These are phyloP conservation scores for Mionectes macconnelli DNA, from an alignment of 2,113 vertebrate species.

Conservation along the genomic window DNA sequence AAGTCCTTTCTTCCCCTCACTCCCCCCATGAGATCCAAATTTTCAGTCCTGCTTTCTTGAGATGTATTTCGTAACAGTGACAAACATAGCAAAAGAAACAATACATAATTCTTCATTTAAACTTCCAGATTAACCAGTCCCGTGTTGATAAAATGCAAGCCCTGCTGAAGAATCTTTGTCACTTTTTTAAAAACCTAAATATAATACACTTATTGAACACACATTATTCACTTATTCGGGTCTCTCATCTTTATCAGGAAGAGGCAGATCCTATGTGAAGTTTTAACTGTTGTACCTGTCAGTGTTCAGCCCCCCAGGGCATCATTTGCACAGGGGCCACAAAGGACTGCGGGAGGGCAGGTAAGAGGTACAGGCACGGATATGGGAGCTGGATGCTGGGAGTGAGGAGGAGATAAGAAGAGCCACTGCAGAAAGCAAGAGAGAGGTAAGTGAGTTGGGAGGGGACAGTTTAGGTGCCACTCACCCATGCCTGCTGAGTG, in stretches of 20 bases:
- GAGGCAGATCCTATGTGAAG: not conserved
- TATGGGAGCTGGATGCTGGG: not conserved
- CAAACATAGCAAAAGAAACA: not conserved
- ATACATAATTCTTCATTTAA: not conserved
- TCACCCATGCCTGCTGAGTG: rapidly evolving
- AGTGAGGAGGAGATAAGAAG: not conserved
- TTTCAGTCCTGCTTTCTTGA: not conserved
- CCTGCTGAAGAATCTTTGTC: not conserved
- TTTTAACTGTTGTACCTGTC: rapidly evolving
- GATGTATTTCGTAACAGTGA: not conserved
- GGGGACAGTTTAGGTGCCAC: not conserved
- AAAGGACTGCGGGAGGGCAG: not conserved
- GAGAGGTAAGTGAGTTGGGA: not conserved
- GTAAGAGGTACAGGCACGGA: not conserved
- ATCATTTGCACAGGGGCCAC: rapidly evolving
- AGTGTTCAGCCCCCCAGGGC: not conserved
- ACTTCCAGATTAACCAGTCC: not conserved
- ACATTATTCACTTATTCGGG: not conserved
- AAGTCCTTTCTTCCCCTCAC: not conserved
- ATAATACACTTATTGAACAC: not conserved
- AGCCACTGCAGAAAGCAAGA: not conserved
- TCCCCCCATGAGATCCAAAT: not conserved
- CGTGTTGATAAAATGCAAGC: not conserved
- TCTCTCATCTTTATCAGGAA: not conserved
- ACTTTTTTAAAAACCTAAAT: not conserved